Evolutionary conservation across 2,113 vertebrate species (phyloP).

Genomic region (Struthio camelus): DNA sequence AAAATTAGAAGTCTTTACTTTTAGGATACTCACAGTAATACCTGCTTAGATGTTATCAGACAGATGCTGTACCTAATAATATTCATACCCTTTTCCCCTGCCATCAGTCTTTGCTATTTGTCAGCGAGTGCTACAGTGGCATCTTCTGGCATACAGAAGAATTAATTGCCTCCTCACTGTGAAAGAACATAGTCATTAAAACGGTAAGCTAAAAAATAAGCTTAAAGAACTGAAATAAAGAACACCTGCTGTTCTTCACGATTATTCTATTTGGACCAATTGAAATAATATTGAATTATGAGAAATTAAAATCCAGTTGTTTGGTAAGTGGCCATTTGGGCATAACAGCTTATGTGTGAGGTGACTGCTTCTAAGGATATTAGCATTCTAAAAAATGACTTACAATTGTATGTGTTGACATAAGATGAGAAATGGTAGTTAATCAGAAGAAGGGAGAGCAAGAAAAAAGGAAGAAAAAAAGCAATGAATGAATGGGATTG

Average conservation of each 20-base stretch:
- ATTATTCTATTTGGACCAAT: neutral
- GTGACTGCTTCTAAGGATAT: neutral
- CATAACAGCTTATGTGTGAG: neutral
- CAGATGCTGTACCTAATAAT: neutral
- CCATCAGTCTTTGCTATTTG: neutral
- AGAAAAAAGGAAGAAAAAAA: neutral
- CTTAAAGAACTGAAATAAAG: neutral
- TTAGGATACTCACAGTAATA: neutral
- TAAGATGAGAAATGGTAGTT: slow-evolving; percentile 3
- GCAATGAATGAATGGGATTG: neutral
- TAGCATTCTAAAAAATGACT: neutral
- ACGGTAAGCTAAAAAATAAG: neutral
- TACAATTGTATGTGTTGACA: neutral
- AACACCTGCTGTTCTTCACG: neutral
- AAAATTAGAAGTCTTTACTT: neutral
- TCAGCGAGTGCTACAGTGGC: slow-evolving; percentile 67
- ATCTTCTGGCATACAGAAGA: slow-evolving; percentile 66
- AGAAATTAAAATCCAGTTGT: slow-evolving; percentile 20
- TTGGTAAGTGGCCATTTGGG: neutral
- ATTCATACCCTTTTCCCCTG: neutral
- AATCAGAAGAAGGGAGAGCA: neutral
- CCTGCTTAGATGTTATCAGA: neutral
- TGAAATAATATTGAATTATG: neutral
- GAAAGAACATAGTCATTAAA: neutral
- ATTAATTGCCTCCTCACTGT: neutral